Evolutionary conservation across 2,797 vertebrate genomes (phyloP), one percentile per base, ranked within the genome.

Genomic region (Eulemur mongoz): DNA sequence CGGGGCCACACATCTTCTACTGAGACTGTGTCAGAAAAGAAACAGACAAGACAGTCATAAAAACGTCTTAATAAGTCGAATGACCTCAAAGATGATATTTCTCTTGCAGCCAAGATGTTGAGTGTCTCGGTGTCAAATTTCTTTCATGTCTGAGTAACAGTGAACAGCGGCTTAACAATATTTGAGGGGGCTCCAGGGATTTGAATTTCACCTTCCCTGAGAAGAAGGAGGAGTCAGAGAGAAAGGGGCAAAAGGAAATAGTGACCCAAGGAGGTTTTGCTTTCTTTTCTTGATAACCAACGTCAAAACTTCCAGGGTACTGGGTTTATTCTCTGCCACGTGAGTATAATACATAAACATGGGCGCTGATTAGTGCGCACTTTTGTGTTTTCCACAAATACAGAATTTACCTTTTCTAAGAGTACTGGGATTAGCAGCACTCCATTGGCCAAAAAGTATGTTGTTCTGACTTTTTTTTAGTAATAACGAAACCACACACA

Each of bases 51-150:
- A 91, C 22, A 75, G 6, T 32, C 73, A 76, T 83, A 59, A 93
- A 86, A 82, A 82, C 4, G 86, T 67, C 91, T 67, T 59, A 57
- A 59, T 59, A 59, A 59, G 57, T 50, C 7, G 15, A 94, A 70
- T 82, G 92, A 92, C 89, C 81, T 91, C 93, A 30, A 67, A 80
- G 76, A 94, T 63, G 65, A 4, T 75, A 52, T 89, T 89, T 93
- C 93, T 76, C 30, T 43, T 5, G 3, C 48, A 63, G 88, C 85
- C 59, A 48, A 93, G 69, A 76, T 38, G 43, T 27, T 22, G 80
- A 72, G 70, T 54, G 27, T 30, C 52, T 89, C 30, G 72, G 43
- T 76, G 86, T 98, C 89, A 76, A 43, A 96, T 94, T 82, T 91
- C 93, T 92, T 76, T 93, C 86, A n/a, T 88, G 95, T 96, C 61